Evolutionary conservation across 2,797 vertebrate species (phyloP).

Genomic region (Leptoclinus maculatus): DNA sequence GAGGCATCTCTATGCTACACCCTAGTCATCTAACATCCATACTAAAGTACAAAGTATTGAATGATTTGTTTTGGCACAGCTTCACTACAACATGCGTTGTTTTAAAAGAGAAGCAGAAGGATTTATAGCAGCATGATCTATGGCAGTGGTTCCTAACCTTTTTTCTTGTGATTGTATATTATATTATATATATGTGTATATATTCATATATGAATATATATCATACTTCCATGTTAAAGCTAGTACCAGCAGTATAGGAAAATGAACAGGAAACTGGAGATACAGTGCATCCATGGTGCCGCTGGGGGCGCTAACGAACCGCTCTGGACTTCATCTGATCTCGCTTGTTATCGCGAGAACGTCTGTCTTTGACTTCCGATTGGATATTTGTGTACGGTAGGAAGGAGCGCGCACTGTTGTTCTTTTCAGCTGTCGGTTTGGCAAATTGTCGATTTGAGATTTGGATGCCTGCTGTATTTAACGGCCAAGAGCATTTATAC

Average conservation of each 20-base stretch:
- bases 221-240: background rate
- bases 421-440: constrained; percentile 10
- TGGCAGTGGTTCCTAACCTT: background rate
- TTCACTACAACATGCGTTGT: background rate
- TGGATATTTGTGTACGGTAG: constrained; percentile 4
- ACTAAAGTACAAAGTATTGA: background rate
- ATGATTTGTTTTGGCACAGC: background rate
- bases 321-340: background rate
- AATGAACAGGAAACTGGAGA: background rate
- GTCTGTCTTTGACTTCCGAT: constrained; percentile 31
- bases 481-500: background rate
- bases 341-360: constrained; percentile 40
- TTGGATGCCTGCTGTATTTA: constrained; percentile 33
- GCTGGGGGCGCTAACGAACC: constrained; percentile 30
- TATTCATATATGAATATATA: too few species aligned
- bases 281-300: background rate
- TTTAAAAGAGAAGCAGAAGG: background rate
- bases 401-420: constrained; percentile 37
- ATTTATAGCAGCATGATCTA: background rate
- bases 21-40: background rate
- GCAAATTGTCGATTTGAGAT: background rate
- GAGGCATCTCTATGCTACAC: background rate
- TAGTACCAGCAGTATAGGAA: background rate
- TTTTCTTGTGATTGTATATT: too few species aligned
- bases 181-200: too few species aligned